Percentiles rank a stretch among this genome's conserved stretches.
phyloP scores from a whole-genome alignment of 2,113 vertebrate genomes.

The Festucalex cinctus region DNA sequence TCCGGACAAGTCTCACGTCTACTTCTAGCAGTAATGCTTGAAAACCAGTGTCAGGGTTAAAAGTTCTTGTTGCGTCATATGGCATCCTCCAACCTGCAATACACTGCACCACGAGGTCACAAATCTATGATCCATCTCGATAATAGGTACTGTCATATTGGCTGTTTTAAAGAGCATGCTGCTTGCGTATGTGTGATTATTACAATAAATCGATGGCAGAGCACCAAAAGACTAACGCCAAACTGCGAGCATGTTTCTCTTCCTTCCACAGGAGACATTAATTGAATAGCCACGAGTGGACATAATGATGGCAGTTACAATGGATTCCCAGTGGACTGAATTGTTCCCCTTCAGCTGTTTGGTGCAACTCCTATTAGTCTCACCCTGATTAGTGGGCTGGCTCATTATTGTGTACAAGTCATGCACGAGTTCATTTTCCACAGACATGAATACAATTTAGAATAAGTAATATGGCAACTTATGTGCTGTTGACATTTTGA shows the following conservation, averaged over 20 bases:
- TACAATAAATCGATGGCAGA: background rate
- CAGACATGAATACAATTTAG: background rate
- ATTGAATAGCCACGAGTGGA: slow-evolving; percentile 20
- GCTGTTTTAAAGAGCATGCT: too few relatives aligned
- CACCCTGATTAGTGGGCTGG: background rate
- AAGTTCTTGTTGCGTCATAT: slow-evolving; percentile 26
- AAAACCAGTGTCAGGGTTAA: slow-evolving; percentile 14
- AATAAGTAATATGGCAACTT: background rate
- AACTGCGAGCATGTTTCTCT: background rate
- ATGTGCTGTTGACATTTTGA: background rate
- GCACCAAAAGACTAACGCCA: background rate
- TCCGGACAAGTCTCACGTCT: background rate
- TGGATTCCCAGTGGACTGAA: background rate
- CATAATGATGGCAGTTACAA: slow-evolving; percentile 1
- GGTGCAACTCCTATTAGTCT: background rate
- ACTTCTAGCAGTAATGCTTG: background rate
- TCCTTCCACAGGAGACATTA: background rate
- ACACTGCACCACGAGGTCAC: slow-evolving; percentile 14
- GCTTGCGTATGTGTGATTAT: too few relatives aligned
- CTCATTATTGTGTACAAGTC: background rate
- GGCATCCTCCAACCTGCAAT: slow-evolving; percentile 40
- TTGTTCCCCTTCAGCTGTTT: slow-evolving; percentile 16
- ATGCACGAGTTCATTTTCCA: background rate
- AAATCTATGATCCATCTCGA: too few relatives aligned
- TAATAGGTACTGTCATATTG: too few relatives aligned